Evolutionary conservation across 2,888 invertebrate genomes (phyloP).

Genomic region (Peribatodes rhomboidaria): DNA sequence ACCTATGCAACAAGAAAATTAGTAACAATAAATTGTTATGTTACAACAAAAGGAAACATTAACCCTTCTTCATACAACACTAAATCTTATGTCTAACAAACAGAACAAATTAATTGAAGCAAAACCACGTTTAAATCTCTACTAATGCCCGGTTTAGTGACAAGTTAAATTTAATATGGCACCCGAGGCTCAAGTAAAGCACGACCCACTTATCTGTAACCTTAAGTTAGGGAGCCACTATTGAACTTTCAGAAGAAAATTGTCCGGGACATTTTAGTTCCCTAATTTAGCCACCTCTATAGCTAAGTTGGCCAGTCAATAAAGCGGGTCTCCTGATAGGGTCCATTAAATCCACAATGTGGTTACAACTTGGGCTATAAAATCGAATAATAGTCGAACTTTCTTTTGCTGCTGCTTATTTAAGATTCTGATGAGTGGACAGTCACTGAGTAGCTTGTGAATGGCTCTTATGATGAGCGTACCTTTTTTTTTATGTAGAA

Average conservation of each 20-base stretch:
- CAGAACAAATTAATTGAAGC: constrained; percentile 37
- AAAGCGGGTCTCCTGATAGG: constrained; percentile 43
- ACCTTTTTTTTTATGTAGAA: not conserved
- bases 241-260: not conserved
- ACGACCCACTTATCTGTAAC: not conserved
- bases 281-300: not conserved
- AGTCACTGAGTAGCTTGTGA: constrained; percentile 9
- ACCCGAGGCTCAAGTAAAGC: constrained; percentile 31
- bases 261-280: not conserved
- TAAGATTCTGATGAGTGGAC: constrained; percentile 35
- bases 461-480: no score
- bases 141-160: constrained; percentile 39
- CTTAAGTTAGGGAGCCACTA: not conserved
- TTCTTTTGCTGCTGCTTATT: constrained; percentile 39
- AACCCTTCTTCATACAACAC: constrained; percentile 2
- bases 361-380: constrained; percentile 52
- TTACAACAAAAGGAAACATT: constrained; percentile 4
- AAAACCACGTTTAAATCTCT: constrained; percentile 37
- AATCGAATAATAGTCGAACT: constrained; percentile 51
- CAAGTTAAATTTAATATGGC: constrained; percentile 46
- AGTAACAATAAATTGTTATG: no score
- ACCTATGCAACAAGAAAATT: no score
- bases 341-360: constrained; percentile 48
- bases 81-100: constrained; percentile 18
- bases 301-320: not conserved